Evolutionary conservation across 1,140 invertebrate genomes (phyloP).

Genomic region (Eumaeus atala): DNA sequence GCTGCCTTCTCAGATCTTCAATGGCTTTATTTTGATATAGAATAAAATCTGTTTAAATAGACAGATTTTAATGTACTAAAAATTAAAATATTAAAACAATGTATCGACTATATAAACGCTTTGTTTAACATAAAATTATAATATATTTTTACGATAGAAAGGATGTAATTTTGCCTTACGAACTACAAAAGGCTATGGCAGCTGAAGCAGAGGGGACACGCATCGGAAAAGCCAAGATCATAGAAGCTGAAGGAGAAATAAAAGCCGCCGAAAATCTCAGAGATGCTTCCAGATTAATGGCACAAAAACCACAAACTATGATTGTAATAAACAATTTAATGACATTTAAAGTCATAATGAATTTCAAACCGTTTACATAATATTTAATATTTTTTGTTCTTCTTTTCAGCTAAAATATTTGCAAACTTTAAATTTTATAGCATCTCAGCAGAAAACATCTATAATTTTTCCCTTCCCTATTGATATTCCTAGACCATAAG

Average conservation of each 20-base stretch:
- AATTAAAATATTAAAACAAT: too few relatives aligned
- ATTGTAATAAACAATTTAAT: conserved; percentile 27
- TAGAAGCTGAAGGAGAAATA: conserved; percentile 52
- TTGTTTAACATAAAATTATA: not conserved
- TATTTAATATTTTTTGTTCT: conserved; percentile 1
- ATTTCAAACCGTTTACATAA: too few relatives aligned
- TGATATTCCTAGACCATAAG: conserved; percentile 27
- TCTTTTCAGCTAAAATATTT: conserved; percentile 50
- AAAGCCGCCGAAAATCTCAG: conserved; percentile 45
- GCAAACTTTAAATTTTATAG: conserved; percentile 43
- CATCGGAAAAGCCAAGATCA: conserved; percentile 49
- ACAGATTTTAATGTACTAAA: too few relatives aligned
- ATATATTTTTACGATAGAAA: conserved; percentile 45
- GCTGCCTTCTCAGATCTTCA: too few relatives aligned
- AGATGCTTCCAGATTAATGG: conserved; percentile 42
- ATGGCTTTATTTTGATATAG: too few relatives aligned
- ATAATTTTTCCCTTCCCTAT: conserved; percentile 51
- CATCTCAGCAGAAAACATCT: conserved; percentile 38
- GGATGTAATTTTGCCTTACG: conserved; percentile 80
- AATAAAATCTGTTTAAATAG: too few relatives aligned
- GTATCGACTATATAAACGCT: too few relatives aligned
- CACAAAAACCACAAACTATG: conserved; percentile 42
- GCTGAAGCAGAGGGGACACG: conserved; percentile 74
- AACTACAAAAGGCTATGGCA: conserved; percentile 82
- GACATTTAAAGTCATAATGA: too few relatives aligned